Conservation (phyloP, 2,888 invertebrate species). For the Drosophila differens region DNA sequence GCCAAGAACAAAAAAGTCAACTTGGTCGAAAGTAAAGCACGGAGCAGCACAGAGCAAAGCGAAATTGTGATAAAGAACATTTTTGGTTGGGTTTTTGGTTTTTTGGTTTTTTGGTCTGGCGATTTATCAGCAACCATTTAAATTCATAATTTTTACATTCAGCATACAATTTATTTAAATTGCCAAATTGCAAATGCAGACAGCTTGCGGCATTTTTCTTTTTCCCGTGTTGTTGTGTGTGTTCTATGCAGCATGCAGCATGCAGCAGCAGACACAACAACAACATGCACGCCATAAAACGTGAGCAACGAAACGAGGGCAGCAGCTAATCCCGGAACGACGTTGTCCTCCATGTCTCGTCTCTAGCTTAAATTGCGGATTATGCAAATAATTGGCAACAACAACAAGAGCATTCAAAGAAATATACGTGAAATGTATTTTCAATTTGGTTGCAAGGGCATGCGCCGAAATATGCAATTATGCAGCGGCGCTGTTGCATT, state of each 20-base stretch:
- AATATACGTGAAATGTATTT: constrained; percentile 39
- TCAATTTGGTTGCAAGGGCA: constrained; percentile 56
- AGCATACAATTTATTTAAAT: constrained; percentile 74
- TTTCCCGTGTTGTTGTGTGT: not conserved
- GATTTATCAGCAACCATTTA: constrained; percentile 82
- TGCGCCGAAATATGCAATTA: constrained; percentile 52
- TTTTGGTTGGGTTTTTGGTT: constrained; percentile 15
- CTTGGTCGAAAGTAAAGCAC: constrained; percentile 10
- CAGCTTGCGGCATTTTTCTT: constrained; percentile 33
- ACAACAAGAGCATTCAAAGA: constrained; percentile 19
- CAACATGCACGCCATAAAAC: constrained; percentile 14
- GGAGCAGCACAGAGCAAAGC: constrained; percentile 3
- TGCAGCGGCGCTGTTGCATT: constrained; percentile 38
- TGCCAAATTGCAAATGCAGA: constrained; percentile 49
- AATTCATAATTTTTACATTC: constrained; percentile 80
- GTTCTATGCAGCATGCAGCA: constrained; percentile 8
- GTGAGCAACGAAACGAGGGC: constrained; percentile 28
- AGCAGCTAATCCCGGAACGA: constrained; percentile 50
- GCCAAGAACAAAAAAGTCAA: not conserved
- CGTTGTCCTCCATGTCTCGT: constrained; percentile 38
- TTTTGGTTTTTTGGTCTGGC: constrained; percentile 26
- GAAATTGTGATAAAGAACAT: constrained; percentile 22
- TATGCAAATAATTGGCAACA: constrained; percentile 62
- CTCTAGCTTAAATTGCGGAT: constrained; percentile 55
- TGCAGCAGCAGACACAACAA: constrained; percentile 17